Percentiles rank a stretch among this genome's conserved stretches.
Conservation (phyloP, 1,140 invertebrate genomes). For the Drosophila fuyamai region DNA sequence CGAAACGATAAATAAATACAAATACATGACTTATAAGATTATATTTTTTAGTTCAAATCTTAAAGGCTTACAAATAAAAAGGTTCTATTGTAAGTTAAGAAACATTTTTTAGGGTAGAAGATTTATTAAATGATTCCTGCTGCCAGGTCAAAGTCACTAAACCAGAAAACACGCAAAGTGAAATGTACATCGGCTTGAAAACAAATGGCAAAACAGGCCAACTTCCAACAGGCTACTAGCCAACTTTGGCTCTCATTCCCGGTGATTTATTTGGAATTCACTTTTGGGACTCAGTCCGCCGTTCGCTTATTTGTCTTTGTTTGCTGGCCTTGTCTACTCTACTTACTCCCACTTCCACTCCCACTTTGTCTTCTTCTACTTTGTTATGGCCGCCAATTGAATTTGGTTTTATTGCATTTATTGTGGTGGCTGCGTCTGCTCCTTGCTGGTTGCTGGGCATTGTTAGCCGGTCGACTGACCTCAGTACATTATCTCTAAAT, state of each 20-base stretch:
- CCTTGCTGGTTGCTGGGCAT: conserved; percentile 38
- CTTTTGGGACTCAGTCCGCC: conserved; percentile 43
- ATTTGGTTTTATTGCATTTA: conserved; percentile 80
- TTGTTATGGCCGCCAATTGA: conserved; percentile 72
- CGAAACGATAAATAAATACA: conserved; percentile 18
- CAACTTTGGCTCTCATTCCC: conserved; percentile 57
- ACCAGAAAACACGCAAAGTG: conserved; percentile 55
- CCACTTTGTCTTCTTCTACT: conserved; percentile 48
- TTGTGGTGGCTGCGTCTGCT: conserved; percentile 53
- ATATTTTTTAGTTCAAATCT: background rate
- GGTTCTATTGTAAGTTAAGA: conserved; percentile 21
- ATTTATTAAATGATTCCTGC: conserved; percentile 58
- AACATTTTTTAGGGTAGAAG: conserved; percentile 33
- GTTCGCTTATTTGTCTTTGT: conserved; percentile 74
- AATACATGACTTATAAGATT: conserved; percentile 1
- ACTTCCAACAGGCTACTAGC: conserved; percentile 25
- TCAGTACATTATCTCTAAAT: conserved; percentile 81
- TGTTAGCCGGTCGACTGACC: conserved; percentile 51
- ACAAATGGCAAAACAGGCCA: conserved; percentile 49
- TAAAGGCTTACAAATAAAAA: conserved; percentile 2
- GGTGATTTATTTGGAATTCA: conserved; percentile 74
- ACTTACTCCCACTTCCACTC: conserved; percentile 10
- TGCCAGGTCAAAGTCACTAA: conserved; percentile 46
- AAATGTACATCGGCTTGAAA: conserved; percentile 43
- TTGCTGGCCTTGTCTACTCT: conserved; percentile 31